A percentile compares a stretch with the other conserved stretches of the same genome.
Evolutionary conservation across 2,888 invertebrate genomes (phyloP).

Genomic region (Philaethria dido): DNA sequence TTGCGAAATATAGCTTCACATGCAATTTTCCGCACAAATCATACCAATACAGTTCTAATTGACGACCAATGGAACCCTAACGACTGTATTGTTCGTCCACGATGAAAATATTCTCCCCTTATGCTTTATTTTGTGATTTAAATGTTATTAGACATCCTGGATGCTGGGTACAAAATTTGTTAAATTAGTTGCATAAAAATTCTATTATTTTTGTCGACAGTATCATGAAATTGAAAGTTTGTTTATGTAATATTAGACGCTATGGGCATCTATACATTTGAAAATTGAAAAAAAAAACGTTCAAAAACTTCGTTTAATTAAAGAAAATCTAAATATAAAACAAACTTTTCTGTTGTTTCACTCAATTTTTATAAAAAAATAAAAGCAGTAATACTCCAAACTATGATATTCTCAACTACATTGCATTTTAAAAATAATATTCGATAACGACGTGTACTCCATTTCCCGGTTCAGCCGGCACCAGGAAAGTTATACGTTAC

Average conservation of each 20-base stretch:
- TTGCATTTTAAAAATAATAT: conserved; percentile 8
- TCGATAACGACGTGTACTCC: conserved; percentile 56
- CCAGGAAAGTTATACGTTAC: conserved; percentile 41
- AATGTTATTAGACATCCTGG: neutral
- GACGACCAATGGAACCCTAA: conserved; percentile 71
- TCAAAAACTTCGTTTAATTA: too few species aligned
- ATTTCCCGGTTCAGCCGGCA: conserved; percentile 46
- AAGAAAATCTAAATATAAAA: too few species aligned
- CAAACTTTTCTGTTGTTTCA: too few species aligned
- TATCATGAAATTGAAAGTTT: neutral
- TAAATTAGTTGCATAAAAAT: neutral
- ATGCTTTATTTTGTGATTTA: conserved; percentile 26
- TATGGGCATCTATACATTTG: neutral
- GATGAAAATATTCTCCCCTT: conserved; percentile 29
- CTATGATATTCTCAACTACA: neutral
- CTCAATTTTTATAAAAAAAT: too few species aligned
- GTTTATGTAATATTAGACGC: neutral
- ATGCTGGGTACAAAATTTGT: neutral
- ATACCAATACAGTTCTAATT: conserved; percentile 70
- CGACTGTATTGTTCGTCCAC: conserved; percentile 68
- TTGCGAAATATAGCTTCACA: conserved; percentile 53
- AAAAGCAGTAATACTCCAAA: neutral
- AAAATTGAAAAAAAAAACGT: neutral
- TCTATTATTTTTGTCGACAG: neutral
- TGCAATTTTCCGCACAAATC: conserved; percentile 66